Conservation (phyloP, 2,113 vertebrate genomes). For the Eulacestoma nigropectus region DNA sequence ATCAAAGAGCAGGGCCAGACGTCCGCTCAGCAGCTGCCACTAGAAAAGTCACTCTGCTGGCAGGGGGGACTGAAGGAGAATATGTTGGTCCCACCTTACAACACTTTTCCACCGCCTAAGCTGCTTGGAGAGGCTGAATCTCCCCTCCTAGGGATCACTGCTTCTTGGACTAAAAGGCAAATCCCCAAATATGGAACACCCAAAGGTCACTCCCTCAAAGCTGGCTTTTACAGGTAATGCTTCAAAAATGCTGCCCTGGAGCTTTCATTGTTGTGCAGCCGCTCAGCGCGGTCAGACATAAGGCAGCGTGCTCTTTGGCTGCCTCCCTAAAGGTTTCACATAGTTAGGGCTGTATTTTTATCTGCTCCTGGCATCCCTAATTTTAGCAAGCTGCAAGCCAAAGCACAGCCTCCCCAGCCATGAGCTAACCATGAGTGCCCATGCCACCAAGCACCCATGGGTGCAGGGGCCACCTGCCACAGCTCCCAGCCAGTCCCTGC, state of each 20-base stretch:
- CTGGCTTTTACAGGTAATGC: conserved; percentile 19
- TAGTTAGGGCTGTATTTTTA: conserved; percentile 46
- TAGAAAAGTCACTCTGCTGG: not conserved
- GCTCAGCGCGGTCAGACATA: not conserved
- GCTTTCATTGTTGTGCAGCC: not conserved
- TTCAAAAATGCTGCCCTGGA: not conserved
- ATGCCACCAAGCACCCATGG: not conserved
- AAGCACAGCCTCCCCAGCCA: not conserved
- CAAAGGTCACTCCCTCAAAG: conserved; percentile 16
- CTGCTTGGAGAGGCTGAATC: not conserved
- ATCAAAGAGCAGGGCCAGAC: not conserved
- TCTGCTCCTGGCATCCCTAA: conserved; percentile 13
- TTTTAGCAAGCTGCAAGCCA: conserved; percentile 11
- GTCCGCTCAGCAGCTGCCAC: not conserved
- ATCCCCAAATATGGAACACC: not conserved
- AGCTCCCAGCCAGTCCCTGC: not conserved
- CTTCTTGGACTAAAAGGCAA: not conserved
- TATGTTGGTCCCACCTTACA: not conserved
- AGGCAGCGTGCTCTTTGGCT: not conserved
- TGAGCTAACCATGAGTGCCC: not conserved
- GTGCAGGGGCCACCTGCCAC: not conserved
- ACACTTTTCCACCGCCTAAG: not conserved
- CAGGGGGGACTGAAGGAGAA: not conserved
- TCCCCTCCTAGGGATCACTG: not conserved
- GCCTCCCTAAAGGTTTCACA: conserved; percentile 24